Percentiles rank a stretch among this genome's conserved stretches.
Conservation (phyloP, 1,140 invertebrate genomes). For the Artemia franciscana region DNA sequence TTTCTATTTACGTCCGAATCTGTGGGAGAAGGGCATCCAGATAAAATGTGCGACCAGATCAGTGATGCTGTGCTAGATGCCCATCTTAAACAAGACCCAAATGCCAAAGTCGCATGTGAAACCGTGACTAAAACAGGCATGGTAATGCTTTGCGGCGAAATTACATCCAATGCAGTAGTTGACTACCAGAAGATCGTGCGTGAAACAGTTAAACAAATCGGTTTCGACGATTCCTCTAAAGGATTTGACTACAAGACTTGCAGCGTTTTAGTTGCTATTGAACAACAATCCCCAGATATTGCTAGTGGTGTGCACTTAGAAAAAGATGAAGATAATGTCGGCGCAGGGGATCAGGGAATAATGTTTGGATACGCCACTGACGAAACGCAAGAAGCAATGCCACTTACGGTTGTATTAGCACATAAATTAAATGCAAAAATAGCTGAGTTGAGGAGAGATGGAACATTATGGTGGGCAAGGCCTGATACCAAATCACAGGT, state of each 20-base stretch:
- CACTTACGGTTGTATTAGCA: slow-evolving; percentile 76
- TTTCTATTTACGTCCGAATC: slow-evolving; percentile 98
- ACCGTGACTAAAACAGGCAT: slow-evolving; percentile 36
- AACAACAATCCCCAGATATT: slow-evolving; percentile 93
- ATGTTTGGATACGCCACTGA: slow-evolving; percentile 89
- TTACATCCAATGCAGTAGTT: slow-evolving; percentile 70
- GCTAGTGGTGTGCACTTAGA: slow-evolving; percentile 84
- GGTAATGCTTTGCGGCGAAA: slow-evolving; percentile 62
- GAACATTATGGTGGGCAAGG: slow-evolving; percentile 83
- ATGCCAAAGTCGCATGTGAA: slow-evolving; percentile 95
- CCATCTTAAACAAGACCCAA: slow-evolving; percentile 80
- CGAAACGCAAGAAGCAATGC: slow-evolving; percentile 98
- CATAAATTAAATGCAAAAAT: slow-evolving; percentile 84
- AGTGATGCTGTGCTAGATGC: slow-evolving; percentile 97
- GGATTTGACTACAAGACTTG: slow-evolving; percentile 91
- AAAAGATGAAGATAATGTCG: slow-evolving; percentile 82
- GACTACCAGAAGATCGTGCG: slow-evolving; percentile 92
- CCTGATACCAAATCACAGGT: slow-evolving; percentile 95
- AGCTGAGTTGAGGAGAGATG: slow-evolving; percentile 65
- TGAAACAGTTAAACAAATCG: slow-evolving; percentile 87
- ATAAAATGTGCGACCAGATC: slow-evolving; percentile 99
- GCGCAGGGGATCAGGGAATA: slow-evolving; percentile 50
- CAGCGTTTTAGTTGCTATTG: slow-evolving; percentile 90
- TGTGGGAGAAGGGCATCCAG: slow-evolving; percentile 93
- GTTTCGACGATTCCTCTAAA: slow-evolving; percentile 89